Percentiles rank a stretch among this genome's conserved stretches.
Evolutionary conservation across 2,113 vertebrate species (phyloP).

Genomic region (Caloenas nicobarica): DNA sequence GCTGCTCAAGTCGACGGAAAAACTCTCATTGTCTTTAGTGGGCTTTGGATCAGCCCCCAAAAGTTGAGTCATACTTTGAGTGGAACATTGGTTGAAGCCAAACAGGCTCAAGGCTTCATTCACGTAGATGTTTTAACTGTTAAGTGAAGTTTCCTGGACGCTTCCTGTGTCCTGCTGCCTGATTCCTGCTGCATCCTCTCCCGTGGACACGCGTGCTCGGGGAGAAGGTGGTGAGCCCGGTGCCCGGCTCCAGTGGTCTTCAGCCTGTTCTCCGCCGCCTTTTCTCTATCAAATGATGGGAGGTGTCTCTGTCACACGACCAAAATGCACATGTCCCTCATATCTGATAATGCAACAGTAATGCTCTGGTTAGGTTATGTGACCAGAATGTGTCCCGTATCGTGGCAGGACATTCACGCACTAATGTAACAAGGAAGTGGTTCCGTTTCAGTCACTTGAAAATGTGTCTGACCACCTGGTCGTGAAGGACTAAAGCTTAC

Average conservation of each 20-base stretch:
- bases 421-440: neutral
- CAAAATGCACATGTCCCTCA: no score
- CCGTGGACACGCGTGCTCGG: fast-evolving
- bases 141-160: neutral
- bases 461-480: neutral
- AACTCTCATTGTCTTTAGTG: constrained; percentile 48
- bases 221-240: neutral
- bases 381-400: neutral
- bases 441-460: neutral
- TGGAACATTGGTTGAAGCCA: constrained; percentile 53
- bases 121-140: constrained; percentile 11
- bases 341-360: neutral
- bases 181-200: neutral
- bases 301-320: no score
- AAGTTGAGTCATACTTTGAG: constrained; percentile 49
- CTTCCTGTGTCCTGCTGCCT: neutral
- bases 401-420: neutral
- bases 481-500: neutral
- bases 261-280: no score
- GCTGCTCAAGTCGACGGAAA: constrained; percentile 48
- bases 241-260: neutral
- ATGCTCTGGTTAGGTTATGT: neutral
- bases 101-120: constrained; percentile 40
- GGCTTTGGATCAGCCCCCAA: constrained; percentile 44
- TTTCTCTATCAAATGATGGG: no score